Evolutionary conservation across 1,140 invertebrate species (phyloP), one percentile per base, ranked within the genome.

Genomic region (Paralvinella palmiformis): DNA sequence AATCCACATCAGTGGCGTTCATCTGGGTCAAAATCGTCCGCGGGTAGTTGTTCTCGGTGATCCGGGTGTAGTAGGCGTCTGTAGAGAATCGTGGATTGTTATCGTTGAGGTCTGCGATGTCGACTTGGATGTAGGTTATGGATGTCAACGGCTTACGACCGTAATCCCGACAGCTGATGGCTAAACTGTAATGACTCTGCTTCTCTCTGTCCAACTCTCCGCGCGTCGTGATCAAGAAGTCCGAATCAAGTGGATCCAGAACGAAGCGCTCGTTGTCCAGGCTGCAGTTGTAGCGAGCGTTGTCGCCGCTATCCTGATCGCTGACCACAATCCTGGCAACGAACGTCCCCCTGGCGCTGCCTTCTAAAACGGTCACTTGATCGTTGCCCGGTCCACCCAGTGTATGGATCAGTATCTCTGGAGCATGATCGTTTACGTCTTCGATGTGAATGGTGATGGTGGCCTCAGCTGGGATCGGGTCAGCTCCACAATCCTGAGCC

Each of bases 1-100:
- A 88, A 79, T 99, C 96, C 17, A 82, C 85, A 77, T 99, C 96
- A 52, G 85, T 86, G 0, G 94, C 95, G 20, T 85, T 84, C 0
- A 95, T 87, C 69, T 88, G 89, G 1, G 88, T 86, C 1, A 97
- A 91, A 3, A 86, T 85, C 0, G 88, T 88, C 0, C 92, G 92
- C 1, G 88, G 84, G 0, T 91, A 87, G 76, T 72, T 59, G 77
- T 97, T 96, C 79, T 98, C 94, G 59, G 90, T 86, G 1, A 85
- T 48, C 20, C 31, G 29, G 1, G 35, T 36, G 17, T 24, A n/a
- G 56, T 67, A 67, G 1, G 22, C 22, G 1, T 29, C 20, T 22
- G 31, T 4, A 3, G 27, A 7, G 35, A 67, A 67, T n/a, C n/a
- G 24, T 15, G 65, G 65, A 17, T 32, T 36, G 20, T 61, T 27